phyloP scores from a whole-genome alignment of 2,797 vertebrate species.

The Mus caroli region DNA sequence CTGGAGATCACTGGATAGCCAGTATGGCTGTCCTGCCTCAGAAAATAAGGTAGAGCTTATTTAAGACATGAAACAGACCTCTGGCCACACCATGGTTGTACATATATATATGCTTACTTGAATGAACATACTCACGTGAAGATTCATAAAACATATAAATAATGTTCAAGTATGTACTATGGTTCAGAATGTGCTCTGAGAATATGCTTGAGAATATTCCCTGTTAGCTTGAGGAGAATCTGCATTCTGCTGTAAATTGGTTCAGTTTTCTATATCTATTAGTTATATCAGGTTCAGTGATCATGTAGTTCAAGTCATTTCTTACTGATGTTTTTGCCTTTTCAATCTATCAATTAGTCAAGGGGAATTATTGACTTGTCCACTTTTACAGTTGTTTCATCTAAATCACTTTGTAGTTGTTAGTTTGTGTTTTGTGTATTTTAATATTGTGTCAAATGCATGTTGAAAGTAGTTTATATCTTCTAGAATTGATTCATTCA shows the following conservation, averaged over 20 bases:
- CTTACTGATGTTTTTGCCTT: slow-evolving; percentile 35
- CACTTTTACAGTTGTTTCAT: neutral
- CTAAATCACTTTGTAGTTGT: neutral
- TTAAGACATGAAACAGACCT: neutral
- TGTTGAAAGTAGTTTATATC: neutral
- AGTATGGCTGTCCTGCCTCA: neutral
- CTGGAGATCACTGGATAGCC: neutral
- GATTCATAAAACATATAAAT: neutral
- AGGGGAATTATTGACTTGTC: neutral
- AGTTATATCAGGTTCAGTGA: slow-evolving; percentile 30
- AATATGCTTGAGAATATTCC: neutral
- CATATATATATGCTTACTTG: neutral
- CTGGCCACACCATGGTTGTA: neutral
- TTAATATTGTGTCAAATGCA: neutral
- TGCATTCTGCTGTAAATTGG: neutral
- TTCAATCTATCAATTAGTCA: slow-evolving; percentile 43
- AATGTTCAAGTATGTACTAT: neutral
- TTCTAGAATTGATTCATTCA: neutral
- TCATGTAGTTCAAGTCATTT: slow-evolving; percentile 29
- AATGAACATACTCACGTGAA: too few relatives aligned
- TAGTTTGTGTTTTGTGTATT: neutral
- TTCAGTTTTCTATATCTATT: neutral
- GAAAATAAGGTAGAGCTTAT: neutral
- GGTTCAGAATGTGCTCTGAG: neutral
- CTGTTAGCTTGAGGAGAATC: neutral